Evolutionary conservation across 2,888 invertebrate species (phyloP).

Genomic region (Parasteatoda lunata): DNA sequence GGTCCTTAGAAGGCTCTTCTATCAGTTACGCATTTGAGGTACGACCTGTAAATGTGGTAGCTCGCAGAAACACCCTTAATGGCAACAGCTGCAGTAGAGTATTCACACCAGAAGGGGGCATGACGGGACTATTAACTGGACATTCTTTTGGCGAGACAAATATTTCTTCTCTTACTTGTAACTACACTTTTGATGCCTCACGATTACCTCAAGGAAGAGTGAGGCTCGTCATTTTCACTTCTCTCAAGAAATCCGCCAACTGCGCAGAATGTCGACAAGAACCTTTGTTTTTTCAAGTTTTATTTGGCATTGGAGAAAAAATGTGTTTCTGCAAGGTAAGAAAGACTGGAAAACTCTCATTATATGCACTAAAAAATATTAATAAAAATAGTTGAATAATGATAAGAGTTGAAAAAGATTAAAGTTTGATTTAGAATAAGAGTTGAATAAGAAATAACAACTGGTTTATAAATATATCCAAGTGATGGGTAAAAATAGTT

Average conservation of each 20-base stretch:
- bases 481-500: no score
- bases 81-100: slow-evolving; percentile 43
- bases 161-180: slow-evolving; percentile 58
- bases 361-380: no score
- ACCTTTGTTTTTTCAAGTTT: slow-evolving; percentile 41
- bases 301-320: slow-evolving; percentile 28
- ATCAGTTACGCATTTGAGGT: slow-evolving; percentile 74
- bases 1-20: slow-evolving; percentile 91
- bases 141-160: slow-evolving; percentile 30
- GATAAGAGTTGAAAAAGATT: no score
- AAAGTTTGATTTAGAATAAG: no score
- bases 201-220: slow-evolving; percentile 71
- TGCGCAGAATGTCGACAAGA: slow-evolving; percentile 61
- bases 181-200: slow-evolving; percentile 71
- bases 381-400: no score
- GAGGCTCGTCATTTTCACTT: slow-evolving; percentile 43
- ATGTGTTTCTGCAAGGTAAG: slow-evolving; percentile 65
- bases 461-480: no score
- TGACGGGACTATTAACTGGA: slow-evolving; percentile 44
- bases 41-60: slow-evolving; percentile 54
- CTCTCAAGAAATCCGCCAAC: slow-evolving; percentile 22
- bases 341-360: no score
- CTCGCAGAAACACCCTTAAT: slow-evolving; percentile 31
- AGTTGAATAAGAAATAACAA: no score
- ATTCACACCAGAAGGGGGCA: slow-evolving; percentile 44